Conservation (phyloP, 1,140 invertebrate species). For the Drosophila orosa region DNA sequence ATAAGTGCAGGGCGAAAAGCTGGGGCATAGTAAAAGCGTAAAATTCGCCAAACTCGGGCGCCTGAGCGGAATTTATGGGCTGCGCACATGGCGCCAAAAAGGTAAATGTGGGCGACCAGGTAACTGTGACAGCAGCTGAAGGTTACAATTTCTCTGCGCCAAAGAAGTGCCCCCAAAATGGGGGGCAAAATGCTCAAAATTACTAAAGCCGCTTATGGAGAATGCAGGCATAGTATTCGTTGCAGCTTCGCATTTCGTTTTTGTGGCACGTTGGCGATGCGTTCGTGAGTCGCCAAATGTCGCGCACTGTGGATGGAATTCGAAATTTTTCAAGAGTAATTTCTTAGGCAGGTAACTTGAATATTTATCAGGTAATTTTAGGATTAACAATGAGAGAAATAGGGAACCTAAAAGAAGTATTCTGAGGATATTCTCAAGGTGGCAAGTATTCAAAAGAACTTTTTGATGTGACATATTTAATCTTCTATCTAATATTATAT, state of each 20-base stretch:
- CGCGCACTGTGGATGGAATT: conserved; percentile 2
- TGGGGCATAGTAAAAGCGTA: conserved; percentile 35
- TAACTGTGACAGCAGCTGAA: conserved; percentile 74
- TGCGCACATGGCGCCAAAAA: conserved; percentile 63
- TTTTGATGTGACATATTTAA: not conserved
- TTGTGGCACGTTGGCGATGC: conserved; percentile 38
- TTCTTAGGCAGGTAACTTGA: not conserved
- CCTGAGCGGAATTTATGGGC: conserved; percentile 66
- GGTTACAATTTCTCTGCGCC: conserved; percentile 55
- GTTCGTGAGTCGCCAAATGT: conserved; percentile 31
- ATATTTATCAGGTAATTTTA: not conserved
- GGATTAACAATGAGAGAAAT: not conserved
- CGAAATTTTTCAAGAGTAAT: not conserved
- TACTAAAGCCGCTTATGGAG: conserved; percentile 75
- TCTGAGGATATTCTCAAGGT: too few relatives aligned
- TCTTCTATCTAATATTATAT: not conserved
- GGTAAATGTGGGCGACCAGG: conserved; percentile 65
- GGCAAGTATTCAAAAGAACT: too few relatives aligned
- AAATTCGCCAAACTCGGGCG: conserved; percentile 34
- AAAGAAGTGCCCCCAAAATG: conserved; percentile 41
- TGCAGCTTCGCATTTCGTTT: conserved; percentile 31
- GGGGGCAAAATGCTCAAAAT: conserved; percentile 64
- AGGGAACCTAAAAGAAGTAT: not conserved
- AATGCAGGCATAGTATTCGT: conserved; percentile 35
- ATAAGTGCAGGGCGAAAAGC: conserved; percentile 27